Evolutionary conservation across 2,888 invertebrate species (phyloP).

Genomic region (Hydrotaea cyrtoneurina): DNA sequence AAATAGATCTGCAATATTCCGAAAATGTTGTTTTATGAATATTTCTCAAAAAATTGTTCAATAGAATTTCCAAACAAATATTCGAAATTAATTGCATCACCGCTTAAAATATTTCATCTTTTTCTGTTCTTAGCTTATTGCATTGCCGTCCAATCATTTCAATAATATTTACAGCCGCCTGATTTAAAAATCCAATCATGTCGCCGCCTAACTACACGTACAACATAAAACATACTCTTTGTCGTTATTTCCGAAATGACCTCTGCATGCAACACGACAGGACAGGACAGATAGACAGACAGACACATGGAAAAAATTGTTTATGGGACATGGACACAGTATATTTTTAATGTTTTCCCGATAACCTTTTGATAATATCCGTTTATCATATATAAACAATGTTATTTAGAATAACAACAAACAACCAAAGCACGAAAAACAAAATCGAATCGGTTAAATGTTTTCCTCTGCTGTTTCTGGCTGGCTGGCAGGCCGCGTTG

Average conservation of each 20-base stretch:
- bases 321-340: slow-evolving; percentile 4
- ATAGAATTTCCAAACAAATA: too few species aligned
- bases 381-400: slow-evolving; percentile 16
- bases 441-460: not conserved
- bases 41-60: too few species aligned
- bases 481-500: too few species aligned
- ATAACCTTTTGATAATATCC: slow-evolving; percentile 39
- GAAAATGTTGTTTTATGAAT: too few species aligned
- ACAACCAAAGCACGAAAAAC: not conserved
- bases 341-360: slow-evolving; percentile 38
- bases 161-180: not conserved
- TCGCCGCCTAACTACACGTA: slow-evolving; percentile 7
- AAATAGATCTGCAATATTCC: too few species aligned
- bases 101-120: too few species aligned
- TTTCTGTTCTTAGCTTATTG: too few species aligned
- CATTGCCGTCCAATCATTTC: too few species aligned
- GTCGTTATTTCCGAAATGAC: not conserved
- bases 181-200: slow-evolving; percentile 7
- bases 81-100: too few species aligned
- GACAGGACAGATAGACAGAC: too few species aligned
- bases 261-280: not conserved
- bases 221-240: not conserved
- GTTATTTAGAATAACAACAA: not conserved
- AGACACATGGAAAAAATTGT: slow-evolving; percentile 8
- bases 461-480: not conserved